Evolutionary conservation across 2,797 vertebrate species (phyloP), one percentile per base, ranked within the genome.

Genomic region (Esox lucius): DNA sequence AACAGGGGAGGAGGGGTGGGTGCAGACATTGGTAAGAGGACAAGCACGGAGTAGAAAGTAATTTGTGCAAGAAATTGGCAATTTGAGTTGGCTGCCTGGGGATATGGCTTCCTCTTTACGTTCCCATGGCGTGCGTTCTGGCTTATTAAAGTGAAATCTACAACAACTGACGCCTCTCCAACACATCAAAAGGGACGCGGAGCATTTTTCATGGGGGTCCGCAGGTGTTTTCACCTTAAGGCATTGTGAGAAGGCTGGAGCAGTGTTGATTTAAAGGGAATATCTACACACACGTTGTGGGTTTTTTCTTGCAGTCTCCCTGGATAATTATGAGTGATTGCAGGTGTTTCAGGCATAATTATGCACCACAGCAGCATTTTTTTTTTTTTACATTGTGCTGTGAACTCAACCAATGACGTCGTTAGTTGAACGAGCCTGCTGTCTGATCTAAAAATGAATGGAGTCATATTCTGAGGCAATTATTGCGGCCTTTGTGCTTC

Each of bases 61-160:
- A 92, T 92, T 87, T 88, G 83, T 87, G 76, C 8, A 35, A 90
- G 79, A 90, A 87, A 91, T 88, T 87, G 87, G 51, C 88, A 87
- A 88, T 93, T 90, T 89, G 78, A 87, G 84, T n/a, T 73, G 70
- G 75, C 68, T 71, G 82, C 80, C 82, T 75, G 67, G 76, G 82
- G 81, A 91, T 16, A 76, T 33, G 69, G 80, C 73, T 5, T 83
- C 69, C 79, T 76, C 75, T 78, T 70, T 62, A 72, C 22, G 73
- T 75, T 83, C 72, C 33, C 35, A 6, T 48, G 24, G 59, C 19
- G 77, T 68, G 68, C 65, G 56, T 73, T 75, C 13, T 68, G 61
- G 79, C 62, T 66, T 78, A 77, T 83, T 75, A 78, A 75, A 78
- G 72, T 79, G 17, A 0, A 77, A 79, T 81, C 74, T 24, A 70